These are phyloP conservation scores for Betta splendens DNA, from an alignment of 2,797 vertebrate genomes.

Conservation along the genomic window DNA sequence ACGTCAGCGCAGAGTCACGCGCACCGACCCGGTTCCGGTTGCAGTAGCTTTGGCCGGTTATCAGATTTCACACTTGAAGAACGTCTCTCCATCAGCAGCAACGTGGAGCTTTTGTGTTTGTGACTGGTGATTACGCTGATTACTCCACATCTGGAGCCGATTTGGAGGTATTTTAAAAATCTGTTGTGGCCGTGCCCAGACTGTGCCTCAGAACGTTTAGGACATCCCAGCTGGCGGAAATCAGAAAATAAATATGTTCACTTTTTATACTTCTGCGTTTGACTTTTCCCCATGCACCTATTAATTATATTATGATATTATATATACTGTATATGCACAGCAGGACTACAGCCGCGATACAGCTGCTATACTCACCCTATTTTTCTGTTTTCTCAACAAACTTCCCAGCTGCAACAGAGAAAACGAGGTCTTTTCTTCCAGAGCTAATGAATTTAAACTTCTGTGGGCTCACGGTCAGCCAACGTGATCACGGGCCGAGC, in stretches of 20 bases:
- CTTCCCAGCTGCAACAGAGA: conserved; percentile 23
- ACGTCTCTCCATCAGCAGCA: conserved; percentile 53
- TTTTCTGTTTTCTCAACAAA: conserved; percentile 9
- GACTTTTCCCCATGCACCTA: conserved; percentile 22
- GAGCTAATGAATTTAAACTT: conserved; percentile 55
- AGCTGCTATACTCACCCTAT: background rate
- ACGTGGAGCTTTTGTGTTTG: conserved; percentile 41
- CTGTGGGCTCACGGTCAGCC: conserved; percentile 44
- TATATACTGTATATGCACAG: conserved; percentile 8
- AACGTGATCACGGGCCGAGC: conserved; percentile 44
- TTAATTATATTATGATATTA: conserved; percentile 22
- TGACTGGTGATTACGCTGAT: conserved; percentile 68
- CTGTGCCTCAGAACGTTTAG: conserved; percentile 37
- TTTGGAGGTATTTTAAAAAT: conserved; percentile 69
- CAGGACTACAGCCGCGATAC: background rate
- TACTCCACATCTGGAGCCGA: conserved; percentile 75
- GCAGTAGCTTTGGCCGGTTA: no score
- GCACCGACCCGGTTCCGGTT: no score
- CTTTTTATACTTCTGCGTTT: conserved; percentile 15
- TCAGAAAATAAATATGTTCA: conserved; percentile 26
- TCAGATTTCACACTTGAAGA: conserved; percentile 63
- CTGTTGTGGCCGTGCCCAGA: conserved; percentile 61
- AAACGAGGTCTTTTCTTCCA: conserved; percentile 32
- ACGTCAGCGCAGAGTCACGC: no score
- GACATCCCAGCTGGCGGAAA: conserved; percentile 33